Evolutionary conservation across 2,888 invertebrate species (phyloP), one percentile per base, ranked within the genome.

Genomic region (Orthosia cruda): DNA sequence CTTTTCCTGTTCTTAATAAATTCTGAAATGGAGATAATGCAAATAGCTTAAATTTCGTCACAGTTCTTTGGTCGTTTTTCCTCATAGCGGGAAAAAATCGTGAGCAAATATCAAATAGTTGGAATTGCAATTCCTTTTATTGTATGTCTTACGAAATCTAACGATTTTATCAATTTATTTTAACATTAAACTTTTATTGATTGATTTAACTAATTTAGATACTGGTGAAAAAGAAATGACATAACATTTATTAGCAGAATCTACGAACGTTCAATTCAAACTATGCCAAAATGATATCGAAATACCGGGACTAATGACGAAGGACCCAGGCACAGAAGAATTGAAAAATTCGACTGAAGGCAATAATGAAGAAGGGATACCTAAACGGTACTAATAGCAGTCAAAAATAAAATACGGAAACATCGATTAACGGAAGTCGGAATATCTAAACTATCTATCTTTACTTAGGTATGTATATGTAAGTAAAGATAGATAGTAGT

Each of bases 51-150:
- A 32, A 32, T 32, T 32, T 3, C 26, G 4, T 32, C 4, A 32
- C 26, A 7, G 13, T 61, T 52, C 2, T 13, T 49, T 16, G 45
- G 9, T 32, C 0, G 12, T 47, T 69, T 78, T 79, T 45, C 49
- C 26, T 61, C 54, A 55, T 13, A 0, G 0, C 18, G 13, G 47
- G 40, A 55, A 70, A 68, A 45, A 26, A 55, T 50, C 58, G 13
- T 3, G 11, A 20, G 4, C 20, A 15, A 26, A 70, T 32, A 15
- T 20, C 16, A 23, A 49, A 26, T 45, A 7, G 4, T 20, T n/a
- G 15, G 0, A 20, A 15, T 11, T 57, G n/a, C n/a, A 45, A 16
- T 12, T 52, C 15, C 15, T 0, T 15, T 3, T 7, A 49, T n/a
- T n/a, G n/a, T n/a, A 4, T 13, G n/a, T 3, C 67, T 40, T 59